Percentiles rank a stretch among this genome's conserved stretches.
Conservation (phyloP, 1,140 invertebrate species). For the Phymastichus coffea region DNA sequence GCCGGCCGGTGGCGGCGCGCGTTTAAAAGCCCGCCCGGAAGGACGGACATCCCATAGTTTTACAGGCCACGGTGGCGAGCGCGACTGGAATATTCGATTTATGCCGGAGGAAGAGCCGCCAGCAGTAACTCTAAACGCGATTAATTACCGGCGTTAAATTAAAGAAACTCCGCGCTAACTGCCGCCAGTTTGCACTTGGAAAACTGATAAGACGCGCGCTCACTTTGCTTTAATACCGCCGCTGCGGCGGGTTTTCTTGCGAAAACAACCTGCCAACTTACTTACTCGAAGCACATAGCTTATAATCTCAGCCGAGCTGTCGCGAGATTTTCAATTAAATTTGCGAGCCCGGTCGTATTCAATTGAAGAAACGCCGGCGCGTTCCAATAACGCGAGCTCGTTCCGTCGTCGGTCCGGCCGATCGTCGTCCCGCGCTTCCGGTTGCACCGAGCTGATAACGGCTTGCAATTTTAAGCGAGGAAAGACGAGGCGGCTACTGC, state of each 20-base stretch:
- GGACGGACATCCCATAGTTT: slow-evolving; percentile 39
- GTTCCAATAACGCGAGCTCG: too few relatives aligned
- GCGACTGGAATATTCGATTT: slow-evolving; percentile 35
- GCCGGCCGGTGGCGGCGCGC: slow-evolving; percentile 27
- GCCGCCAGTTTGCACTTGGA: slow-evolving; percentile 12
- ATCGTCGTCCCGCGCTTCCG: too few relatives aligned
- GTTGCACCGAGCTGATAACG: too few relatives aligned
- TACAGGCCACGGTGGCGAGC: slow-evolving; percentile 20
- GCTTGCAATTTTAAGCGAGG: too few relatives aligned
- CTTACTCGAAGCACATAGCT: too few relatives aligned
- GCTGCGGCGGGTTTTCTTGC: slow-evolving; percentile 5
- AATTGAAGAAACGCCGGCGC: background rate
- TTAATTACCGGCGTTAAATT: slow-evolving; percentile 40
- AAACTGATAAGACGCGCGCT: slow-evolving; percentile 11
- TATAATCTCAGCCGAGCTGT: slow-evolving; percentile 4
- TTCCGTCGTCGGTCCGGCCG: too few relatives aligned
- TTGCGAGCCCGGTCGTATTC: background rate
- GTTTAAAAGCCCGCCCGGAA: slow-evolving; percentile 34
- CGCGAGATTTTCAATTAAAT: slow-evolving; percentile 12
- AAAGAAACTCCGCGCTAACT: slow-evolving; percentile 27
- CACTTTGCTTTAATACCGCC: slow-evolving; percentile 31
- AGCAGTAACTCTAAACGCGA: slow-evolving; percentile 40
- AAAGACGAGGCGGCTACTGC: too few relatives aligned
- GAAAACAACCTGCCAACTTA: too few relatives aligned
- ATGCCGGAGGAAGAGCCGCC: slow-evolving; percentile 36